A percentile compares a stretch with the other conserved stretches of the same genome.
Evolutionary conservation across 2,888 invertebrate species (phyloP).

Genomic region (Oasisia sp.): DNA sequence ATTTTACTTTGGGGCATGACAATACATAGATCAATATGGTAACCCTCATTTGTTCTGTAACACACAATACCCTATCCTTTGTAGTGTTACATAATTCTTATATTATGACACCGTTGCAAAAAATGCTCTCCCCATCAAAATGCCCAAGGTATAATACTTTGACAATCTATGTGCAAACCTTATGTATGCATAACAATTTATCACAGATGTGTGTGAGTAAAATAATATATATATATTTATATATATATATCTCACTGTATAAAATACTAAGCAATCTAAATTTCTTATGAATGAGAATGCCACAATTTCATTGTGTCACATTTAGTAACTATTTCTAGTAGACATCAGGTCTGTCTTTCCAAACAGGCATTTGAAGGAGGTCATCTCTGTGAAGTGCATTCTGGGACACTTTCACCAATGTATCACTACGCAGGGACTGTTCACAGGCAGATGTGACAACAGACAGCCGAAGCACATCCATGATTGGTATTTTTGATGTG

Average conservation of each 20-base stretch:
- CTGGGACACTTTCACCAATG: background rate
- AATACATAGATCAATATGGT: no score
- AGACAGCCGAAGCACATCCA: background rate
- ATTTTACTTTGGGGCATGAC: no score
- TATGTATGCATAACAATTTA: background rate
- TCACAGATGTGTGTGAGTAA: background rate
- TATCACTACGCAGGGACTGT: background rate
- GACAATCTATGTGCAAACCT: background rate
- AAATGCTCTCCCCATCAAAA: no score
- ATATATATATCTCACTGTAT: background rate
- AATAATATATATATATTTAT: background rate
- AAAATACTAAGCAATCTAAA: background rate
- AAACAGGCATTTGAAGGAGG: background rate
- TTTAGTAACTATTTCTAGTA: background rate
- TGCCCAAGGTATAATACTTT: no score
- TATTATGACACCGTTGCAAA: no score
- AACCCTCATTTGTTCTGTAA: no score
- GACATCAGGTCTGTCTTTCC: background rate
- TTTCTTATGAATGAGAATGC: no score
- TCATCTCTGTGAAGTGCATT: background rate
- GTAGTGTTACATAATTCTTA: no score
- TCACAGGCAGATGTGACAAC: background rate
- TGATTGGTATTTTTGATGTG: background rate
- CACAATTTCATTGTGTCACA: no score
- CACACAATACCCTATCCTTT: no score